These are phyloP conservation scores for Nipponia nippon DNA, from an alignment of 2,113 vertebrate species.

Conservation along the genomic window DNA sequence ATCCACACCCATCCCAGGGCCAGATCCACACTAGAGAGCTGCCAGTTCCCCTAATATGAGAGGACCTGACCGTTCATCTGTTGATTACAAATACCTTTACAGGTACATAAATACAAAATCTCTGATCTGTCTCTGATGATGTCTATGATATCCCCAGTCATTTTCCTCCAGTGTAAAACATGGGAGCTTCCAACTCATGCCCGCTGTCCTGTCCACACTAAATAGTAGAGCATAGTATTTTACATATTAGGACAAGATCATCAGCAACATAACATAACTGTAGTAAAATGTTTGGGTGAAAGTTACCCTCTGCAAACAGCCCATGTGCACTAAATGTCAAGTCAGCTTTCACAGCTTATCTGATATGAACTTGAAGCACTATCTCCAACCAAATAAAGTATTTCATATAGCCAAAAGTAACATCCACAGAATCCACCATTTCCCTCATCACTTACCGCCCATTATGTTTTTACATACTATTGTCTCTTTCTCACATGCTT, in stretches of 20 bases:
- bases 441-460: background rate
- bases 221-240: accelerated
- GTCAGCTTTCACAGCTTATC: background rate
- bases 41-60: background rate
- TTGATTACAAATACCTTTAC: background rate
- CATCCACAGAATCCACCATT: background rate
- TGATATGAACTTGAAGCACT: accelerated
- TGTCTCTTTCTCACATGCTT: background rate
- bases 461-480: background rate
- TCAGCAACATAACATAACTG: background rate
- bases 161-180: background rate
- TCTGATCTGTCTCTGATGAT: background rate
- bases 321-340: background rate
- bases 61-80: background rate
- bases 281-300: background rate
- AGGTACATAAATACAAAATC: background rate
- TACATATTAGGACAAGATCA: background rate
- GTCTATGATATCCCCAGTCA: background rate
- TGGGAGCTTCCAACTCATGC: background rate
- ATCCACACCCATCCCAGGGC: background rate
- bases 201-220: too few relatives aligned
- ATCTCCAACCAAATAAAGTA: background rate
- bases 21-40: background rate
- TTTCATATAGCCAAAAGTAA: background rate
- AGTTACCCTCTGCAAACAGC: background rate